Base-by-base conservation (phyloP, 2,888 invertebrate species). In the Drosophila kuntzei region DNA sequence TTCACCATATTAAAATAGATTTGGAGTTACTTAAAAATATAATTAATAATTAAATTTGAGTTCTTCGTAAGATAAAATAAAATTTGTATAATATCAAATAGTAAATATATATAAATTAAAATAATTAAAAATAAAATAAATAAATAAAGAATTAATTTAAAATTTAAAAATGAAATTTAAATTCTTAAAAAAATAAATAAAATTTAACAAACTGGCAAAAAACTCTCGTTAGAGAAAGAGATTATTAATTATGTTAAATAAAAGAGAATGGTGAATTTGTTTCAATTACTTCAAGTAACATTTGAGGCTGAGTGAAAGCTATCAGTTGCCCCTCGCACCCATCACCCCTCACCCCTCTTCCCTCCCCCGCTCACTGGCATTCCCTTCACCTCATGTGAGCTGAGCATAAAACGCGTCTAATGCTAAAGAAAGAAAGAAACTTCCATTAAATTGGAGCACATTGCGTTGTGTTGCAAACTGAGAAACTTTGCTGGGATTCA, bases 361-460 rank as follows among this genome's bases (percentile, higher is more conserved):
- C 22, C 58, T 37, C 14, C 3, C 16, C 3, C 12, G 51, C 51
- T 47, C 36, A 27, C 58, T 37, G 41, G 1, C 12, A 25, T 34
- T 53, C 57, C 70, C 64, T 57, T 59, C 53, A 53, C 37, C 14
- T 39, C 18, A 22, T n/a, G 14, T 34, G 14, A n/a, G 25, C 36
- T 34, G 18, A n/a, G 29, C 36, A 34, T 18, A 44, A 29, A 67
- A 62, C 57, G 74, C 72, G 73, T 62, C 72, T 62, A 71, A 70
- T 14, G 32, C 64, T 11, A 27, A 54, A 54, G 41, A 12, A 12
- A 12, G 9, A n/a, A 36, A 41, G 25, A 41, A 55, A 36, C 44
- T 51, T 34, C 41, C 57, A 54, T 50, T 73, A 50, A 73, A 74
- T 62, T 74, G 75, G 75, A 73, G 62, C 74, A 73, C 74, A 73